These are phyloP conservation scores for Oscheius sp. DNA, from an alignment of 2,888 invertebrate species.

Conservation along the genomic window DNA sequence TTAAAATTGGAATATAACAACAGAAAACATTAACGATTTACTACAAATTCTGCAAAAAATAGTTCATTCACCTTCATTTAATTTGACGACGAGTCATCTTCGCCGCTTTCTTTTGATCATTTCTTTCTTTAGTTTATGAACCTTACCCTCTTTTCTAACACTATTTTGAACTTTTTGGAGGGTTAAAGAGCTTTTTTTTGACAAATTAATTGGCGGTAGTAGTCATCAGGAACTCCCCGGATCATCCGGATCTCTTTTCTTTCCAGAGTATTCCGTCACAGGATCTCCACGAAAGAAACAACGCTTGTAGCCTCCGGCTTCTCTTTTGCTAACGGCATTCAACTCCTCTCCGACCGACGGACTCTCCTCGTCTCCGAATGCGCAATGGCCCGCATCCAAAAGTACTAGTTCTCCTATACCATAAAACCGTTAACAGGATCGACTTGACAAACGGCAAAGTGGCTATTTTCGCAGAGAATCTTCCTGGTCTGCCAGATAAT, in stretches of 20 bases:
- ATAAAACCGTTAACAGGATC: too few species aligned
- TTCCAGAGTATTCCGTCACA: conserved; percentile 77
- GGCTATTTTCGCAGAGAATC: conserved; percentile 83
- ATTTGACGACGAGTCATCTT: too few species aligned
- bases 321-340: conserved; percentile 87
- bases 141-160: too few species aligned
- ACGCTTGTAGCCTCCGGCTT: conserved; percentile 81
- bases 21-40: too few species aligned
- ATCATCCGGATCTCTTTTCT: not conserved
- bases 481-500: conserved; percentile 79
- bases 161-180: not conserved
- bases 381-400: conserved; percentile 77
- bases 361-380: conserved; percentile 85
- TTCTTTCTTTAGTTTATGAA: too few species aligned
- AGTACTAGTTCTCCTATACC: conserved; percentile 70
- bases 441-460: conserved; percentile 33
- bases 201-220: not conserved
- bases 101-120: too few species aligned
- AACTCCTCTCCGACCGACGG: conserved; percentile 82
- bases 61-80: too few species aligned
- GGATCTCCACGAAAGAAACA: conserved; percentile 81
- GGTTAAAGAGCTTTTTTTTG: not conserved
- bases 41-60: too few species aligned
- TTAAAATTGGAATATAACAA: too few species aligned
- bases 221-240: not conserved